Base-by-base conservation (phyloP, 37 sponge, comb jelly and placozoan species). In the Beroe ovata region DNA sequence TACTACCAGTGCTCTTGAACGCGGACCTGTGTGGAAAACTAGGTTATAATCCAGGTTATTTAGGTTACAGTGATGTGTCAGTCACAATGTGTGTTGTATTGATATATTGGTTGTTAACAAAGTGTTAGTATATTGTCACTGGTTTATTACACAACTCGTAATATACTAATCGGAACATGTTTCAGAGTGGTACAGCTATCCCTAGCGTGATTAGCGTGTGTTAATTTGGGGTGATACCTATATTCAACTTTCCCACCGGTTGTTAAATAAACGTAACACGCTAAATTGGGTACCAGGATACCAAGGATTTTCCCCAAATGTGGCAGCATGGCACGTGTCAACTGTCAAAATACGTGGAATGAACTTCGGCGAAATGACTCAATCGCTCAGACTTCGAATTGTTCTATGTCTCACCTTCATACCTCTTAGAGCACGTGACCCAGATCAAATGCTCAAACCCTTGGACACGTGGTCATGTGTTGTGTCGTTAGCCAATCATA, bases 361-460 rank as follows among this genome's bases (percentile, higher is more conserved):
- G 69, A 66, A 66, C 30, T 66, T 66, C 69, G 32, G 1, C 18
- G 69, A 66, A 66, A 66, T 66, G 69, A 66, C 69, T 66, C 18
- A 66, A 66, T 66, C 29, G 69, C 54, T 47, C 54, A 47, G 30
- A 66, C 32, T 66, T 34, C 34, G 69, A 30, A 66, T 66, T 66
- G 69, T 66, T 66, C 34, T 66, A 66, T 66, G 69, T 66, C 69
- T 66, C 69, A 32, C 36, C 34, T 1, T 30, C 18, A 66, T 66
- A 32, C 25, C 69, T 34, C 69, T 34, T 8, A 18, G 33, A 30
- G 18, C 69, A 66, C 69, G 69, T 66, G 69, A 66, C 36, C 18
- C 25, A 18, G 34, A 66, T 66, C 34, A 66, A 29, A 66, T 66
- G 69, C 69, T 66, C 18, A 66, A 34, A 34, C 69, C 69, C 36